Conservation (phyloP, 2,113 vertebrate species). For the Apaloderma vittatum region DNA sequence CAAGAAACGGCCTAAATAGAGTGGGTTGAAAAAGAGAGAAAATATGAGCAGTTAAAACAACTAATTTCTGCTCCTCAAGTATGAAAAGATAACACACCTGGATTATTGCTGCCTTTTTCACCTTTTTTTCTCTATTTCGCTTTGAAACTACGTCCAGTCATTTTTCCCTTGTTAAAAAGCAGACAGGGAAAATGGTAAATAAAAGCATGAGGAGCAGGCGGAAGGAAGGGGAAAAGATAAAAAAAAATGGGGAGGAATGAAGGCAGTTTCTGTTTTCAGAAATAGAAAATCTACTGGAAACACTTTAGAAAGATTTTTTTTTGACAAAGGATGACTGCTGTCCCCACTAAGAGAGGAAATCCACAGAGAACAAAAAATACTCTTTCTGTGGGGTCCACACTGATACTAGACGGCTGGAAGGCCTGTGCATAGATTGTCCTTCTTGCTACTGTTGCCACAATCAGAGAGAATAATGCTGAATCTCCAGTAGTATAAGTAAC, state of each 20-base stretch:
- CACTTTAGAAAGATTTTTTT: neutral
- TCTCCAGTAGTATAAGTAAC: neutral
- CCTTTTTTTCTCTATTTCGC: neutral
- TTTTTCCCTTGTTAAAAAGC: neutral
- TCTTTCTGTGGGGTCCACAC: neutral
- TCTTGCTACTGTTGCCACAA: neutral
- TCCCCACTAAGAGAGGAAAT: fast-evolving
- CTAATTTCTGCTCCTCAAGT: neutral
- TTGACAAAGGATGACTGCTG: neutral
- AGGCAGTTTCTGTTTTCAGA: neutral
- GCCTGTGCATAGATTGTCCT: neutral
- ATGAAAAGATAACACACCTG: neutral
- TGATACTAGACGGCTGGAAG: neutral
- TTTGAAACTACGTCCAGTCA: neutral
- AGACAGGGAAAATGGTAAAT: neutral
- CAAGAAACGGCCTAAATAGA: neutral
- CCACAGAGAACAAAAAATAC: neutral
- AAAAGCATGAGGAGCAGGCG: neutral
- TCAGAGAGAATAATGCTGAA: neutral
- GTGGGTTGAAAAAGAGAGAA: neutral
- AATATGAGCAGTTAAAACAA: neutral
- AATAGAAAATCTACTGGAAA: neutral
- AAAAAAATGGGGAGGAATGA: neutral
- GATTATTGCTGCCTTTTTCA: neutral
- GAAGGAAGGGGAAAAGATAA: neutral